Evolutionary conservation across 2,888 invertebrate genomes (phyloP).

Genomic region (Parnassius mnemosyne): DNA sequence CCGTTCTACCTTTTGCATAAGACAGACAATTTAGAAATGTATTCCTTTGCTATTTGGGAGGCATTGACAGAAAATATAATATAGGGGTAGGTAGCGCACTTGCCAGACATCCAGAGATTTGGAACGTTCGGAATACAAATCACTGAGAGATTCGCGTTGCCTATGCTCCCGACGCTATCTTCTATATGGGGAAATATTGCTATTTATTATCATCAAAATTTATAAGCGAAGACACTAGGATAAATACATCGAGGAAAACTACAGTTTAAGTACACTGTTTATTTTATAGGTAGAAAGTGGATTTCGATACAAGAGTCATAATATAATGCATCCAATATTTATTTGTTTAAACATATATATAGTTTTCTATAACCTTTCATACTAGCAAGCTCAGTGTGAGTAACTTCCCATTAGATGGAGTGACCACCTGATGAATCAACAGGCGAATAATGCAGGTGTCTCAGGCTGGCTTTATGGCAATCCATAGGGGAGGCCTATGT

Average conservation of each 20-base stretch:
- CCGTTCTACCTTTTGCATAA: constrained; percentile 36
- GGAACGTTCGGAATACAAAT: constrained; percentile 73
- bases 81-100: constrained; percentile 64
- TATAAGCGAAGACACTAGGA: constrained; percentile 36
- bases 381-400: too few relatives aligned
- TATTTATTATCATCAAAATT: constrained; percentile 51
- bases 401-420: too few relatives aligned
- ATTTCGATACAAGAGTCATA: not conserved
- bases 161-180: constrained; percentile 50
- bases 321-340: too few relatives aligned
- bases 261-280: not conserved
- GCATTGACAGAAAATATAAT: constrained; percentile 25
- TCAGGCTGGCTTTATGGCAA: too few relatives aligned
- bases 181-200: constrained; percentile 51
- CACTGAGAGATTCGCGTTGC: constrained; percentile 66
- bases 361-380: too few relatives aligned
- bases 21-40: constrained; percentile 26
- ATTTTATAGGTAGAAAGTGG: not conserved
- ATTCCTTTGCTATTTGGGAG: constrained; percentile 30
- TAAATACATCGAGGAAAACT: constrained; percentile 17
- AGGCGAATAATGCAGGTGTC: too few relatives aligned
- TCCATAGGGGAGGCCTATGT: too few relatives aligned
- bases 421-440: too few relatives aligned
- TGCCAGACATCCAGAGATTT: constrained; percentile 73
- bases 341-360: too few relatives aligned